These are phyloP conservation scores for Lepidochrysops patricia DNA, from an alignment of 2,888 invertebrate species.

Conservation along the genomic window DNA sequence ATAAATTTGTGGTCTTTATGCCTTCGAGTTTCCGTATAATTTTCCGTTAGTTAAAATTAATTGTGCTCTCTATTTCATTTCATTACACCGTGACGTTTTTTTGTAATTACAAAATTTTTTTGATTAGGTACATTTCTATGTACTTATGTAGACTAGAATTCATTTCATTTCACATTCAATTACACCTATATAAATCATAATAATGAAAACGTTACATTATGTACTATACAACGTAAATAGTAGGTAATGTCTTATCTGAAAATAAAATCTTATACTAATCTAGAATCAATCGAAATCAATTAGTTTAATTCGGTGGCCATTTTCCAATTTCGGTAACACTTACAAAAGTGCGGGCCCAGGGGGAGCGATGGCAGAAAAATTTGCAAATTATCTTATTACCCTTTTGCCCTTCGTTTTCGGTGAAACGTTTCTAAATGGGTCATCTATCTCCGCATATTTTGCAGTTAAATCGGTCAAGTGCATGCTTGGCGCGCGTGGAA, in stretches of 20 bases:
- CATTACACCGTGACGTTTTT: background rate
- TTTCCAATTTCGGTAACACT: background rate
- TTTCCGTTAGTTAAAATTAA: constrained; percentile 4
- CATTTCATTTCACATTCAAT: too few relatives aligned
- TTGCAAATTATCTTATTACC: background rate
- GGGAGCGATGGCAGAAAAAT: background rate
- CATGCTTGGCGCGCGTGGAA: background rate
- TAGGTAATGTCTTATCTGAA: too few relatives aligned
- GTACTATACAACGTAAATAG: too few relatives aligned
- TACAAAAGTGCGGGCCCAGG: background rate
- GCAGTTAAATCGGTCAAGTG: background rate
- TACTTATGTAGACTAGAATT: too few relatives aligned
- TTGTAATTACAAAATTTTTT: background rate
- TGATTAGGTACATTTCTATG: too few relatives aligned
- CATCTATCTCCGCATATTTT: background rate
- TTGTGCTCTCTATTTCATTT: background rate
- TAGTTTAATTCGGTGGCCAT: background rate
- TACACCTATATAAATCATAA: too few relatives aligned
- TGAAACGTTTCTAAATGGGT: background rate
- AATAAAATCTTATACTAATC: too few relatives aligned
- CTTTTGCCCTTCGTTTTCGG: background rate
- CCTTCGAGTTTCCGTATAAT: background rate
- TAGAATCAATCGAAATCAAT: background rate
- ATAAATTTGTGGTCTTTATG: constrained; percentile 1
- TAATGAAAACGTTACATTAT: too few relatives aligned